A percentile compares a stretch with the other conserved stretches of the same genome.
These are phyloP conservation scores for Serinus canaria DNA, from an alignment of 2,113 vertebrate genomes.

Conservation along the genomic window DNA sequence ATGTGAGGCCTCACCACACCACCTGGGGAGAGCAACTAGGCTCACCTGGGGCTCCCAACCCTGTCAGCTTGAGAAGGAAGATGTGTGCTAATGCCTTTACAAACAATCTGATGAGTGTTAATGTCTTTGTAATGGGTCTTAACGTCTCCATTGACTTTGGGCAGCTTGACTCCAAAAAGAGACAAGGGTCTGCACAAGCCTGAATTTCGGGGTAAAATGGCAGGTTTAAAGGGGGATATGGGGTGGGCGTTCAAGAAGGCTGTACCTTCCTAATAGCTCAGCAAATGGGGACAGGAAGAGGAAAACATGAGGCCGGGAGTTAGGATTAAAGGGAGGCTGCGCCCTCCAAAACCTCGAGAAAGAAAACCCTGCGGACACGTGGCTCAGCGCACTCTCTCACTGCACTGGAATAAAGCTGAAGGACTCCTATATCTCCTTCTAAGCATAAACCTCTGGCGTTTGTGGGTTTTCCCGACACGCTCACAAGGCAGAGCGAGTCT, in stretches of 20 bases:
- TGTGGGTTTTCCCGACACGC: rapidly evolving
- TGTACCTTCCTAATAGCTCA: background rate
- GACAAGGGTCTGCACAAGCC: too few species aligned
- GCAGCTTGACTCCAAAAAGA: background rate
- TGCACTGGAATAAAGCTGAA: background rate
- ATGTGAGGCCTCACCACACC: rapidly evolving
- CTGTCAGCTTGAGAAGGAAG: background rate
- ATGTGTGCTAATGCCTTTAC: background rate
- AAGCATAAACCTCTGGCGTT: too few species aligned
- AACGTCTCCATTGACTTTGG: background rate
- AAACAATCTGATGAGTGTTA: background rate
- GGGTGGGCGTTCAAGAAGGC: rapidly evolving
- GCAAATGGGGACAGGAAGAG: too few species aligned
- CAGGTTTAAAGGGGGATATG: background rate
- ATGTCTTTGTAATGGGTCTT: background rate
- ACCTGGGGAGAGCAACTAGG: background rate
- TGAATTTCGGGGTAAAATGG: too few species aligned
- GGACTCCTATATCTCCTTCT: background rate
- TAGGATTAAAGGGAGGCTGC: background rate
- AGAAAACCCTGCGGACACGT: rapidly evolving
- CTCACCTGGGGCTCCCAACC: background rate
- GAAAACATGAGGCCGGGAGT: rapidly evolving
- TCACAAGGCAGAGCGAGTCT: too few species aligned
- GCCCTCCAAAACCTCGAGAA: too few species aligned
- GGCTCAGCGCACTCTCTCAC: background rate